Evolutionary conservation across 2,113 vertebrate genomes (phyloP).

Genomic region (Gasterosteus nipponicus): DNA sequence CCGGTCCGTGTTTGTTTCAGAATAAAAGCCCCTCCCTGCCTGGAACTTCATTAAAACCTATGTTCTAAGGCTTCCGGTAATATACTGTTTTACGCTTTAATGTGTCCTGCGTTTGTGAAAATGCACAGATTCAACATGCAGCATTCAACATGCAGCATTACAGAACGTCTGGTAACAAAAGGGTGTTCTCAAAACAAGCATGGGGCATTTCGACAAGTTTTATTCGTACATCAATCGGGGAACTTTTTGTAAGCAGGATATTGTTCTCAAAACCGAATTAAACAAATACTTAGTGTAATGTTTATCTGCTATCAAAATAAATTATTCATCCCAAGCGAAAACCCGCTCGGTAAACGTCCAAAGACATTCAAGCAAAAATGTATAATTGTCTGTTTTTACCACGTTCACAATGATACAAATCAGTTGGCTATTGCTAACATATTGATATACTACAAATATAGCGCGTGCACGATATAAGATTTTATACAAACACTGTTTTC

Average conservation of each 20-base stretch:
- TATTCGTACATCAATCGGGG: neutral
- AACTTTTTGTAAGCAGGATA: neutral
- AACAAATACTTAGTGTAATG: neutral
- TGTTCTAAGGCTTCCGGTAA: neutral
- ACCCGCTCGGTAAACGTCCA: too few species aligned
- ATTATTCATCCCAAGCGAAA: neutral
- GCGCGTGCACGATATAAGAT: neutral
- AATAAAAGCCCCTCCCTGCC: slow-evolving; percentile 39
- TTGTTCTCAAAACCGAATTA: neutral
- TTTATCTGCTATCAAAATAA: neutral
- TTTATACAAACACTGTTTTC: neutral
- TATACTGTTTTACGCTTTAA: neutral
- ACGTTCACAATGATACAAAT: neutral
- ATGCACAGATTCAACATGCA: neutral
- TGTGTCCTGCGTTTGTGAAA: neutral
- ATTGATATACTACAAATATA: neutral
- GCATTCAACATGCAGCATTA: neutral
- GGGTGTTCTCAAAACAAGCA: neutral
- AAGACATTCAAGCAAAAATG: neutral
- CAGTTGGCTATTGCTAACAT: neutral
- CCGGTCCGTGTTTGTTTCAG: slow-evolving; percentile 33
- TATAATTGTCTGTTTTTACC: neutral
- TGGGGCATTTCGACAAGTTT: neutral
- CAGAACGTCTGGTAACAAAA: neutral
- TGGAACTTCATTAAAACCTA: neutral